Conservation (phyloP, 2,797 vertebrate genomes). For the Acrossocheilus wenchowensis region DNA sequence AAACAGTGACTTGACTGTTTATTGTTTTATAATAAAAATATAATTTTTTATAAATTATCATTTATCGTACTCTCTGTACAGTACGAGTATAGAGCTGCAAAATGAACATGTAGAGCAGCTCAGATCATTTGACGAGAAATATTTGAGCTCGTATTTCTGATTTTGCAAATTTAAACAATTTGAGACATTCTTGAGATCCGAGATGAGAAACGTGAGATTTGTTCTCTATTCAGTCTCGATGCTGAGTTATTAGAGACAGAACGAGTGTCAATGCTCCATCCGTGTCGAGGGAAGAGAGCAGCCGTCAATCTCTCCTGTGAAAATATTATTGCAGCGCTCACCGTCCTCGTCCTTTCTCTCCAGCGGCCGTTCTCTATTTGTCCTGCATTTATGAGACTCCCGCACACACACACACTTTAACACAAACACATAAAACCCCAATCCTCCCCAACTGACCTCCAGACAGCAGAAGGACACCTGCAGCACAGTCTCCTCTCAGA, state of each 20-base stretch:
- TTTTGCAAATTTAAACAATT: neutral
- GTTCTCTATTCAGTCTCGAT: neutral
- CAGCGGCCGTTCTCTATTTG: constrained; percentile 14
- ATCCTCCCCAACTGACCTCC: constrained; percentile 48
- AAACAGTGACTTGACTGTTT: no score
- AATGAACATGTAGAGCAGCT: neutral
- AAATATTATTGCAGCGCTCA: constrained; percentile 49
- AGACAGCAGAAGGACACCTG: constrained; percentile 18
- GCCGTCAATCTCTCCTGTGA: constrained; percentile 18
- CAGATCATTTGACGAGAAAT: neutral
- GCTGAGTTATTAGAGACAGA: neutral
- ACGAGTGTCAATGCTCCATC: constrained; percentile 1
- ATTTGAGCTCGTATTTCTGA: neutral
- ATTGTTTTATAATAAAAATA: no score
- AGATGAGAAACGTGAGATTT: neutral
- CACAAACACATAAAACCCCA: constrained; percentile 19
- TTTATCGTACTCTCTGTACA: neutral
- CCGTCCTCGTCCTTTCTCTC: neutral
- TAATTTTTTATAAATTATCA: no score
- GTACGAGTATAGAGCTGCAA: neutral
- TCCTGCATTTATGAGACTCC: constrained; percentile 27
- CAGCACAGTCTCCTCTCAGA: neutral
- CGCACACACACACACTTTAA: constrained; percentile 22
- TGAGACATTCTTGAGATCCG: neutral
- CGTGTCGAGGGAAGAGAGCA: constrained; percentile 12